A percentile compares a stretch with the other conserved stretches of the same genome.
phyloP scores from a whole-genome alignment of 2,888 invertebrate species.

The Keiferia lycopersicella region DNA sequence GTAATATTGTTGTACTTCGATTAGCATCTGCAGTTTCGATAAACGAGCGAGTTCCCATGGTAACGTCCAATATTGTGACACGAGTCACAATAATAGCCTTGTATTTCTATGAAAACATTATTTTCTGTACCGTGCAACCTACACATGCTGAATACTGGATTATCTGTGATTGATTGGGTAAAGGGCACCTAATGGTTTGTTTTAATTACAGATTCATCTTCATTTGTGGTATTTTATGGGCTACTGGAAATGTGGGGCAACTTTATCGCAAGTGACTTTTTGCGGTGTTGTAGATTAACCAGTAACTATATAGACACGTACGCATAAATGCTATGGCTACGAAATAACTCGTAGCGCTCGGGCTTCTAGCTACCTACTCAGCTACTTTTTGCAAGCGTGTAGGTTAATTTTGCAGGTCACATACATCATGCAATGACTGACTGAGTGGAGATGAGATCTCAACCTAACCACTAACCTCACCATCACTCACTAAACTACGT shows the following conservation, averaged over 20 bases:
- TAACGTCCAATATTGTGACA: constrained; percentile 11
- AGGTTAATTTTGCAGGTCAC: constrained; percentile 9
- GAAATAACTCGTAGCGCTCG: too few relatives aligned
- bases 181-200: neutral
- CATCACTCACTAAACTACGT: neutral
- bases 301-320: neutral
- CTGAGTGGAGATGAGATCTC: neutral
- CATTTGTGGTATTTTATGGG: neutral
- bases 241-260: neutral
- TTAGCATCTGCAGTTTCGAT: constrained; percentile 19
- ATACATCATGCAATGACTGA: constrained; percentile 3
- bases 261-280: neutral
- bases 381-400: neutral
- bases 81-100: neutral
- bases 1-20: constrained; percentile 7
- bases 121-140: neutral
- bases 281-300: too few relatives aligned
- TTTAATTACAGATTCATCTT: neutral
- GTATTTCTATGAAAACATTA: constrained; percentile 10
- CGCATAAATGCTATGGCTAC: neutral
- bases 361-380: too few relatives aligned
- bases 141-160: constrained; percentile 5
- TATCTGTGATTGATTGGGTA: neutral
- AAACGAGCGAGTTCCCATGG: constrained; percentile 22
- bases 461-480: constrained; percentile 20